Conservation (phyloP, 1,140 invertebrate species). For the Drosophila ercepeae region DNA sequence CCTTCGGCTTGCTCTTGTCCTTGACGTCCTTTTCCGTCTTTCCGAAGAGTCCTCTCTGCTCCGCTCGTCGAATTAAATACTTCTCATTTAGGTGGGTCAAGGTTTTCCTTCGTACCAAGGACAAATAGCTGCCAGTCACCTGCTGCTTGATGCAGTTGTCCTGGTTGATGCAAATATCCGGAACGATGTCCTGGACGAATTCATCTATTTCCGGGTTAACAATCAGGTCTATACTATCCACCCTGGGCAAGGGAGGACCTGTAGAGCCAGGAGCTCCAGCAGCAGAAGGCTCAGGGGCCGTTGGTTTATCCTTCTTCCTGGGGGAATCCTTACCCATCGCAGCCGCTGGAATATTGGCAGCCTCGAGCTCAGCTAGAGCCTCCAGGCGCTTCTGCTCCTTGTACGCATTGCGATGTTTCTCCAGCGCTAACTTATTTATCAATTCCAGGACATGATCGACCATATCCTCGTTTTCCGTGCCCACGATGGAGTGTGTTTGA, state of each 20-base stretch:
- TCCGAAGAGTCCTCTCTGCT: conserved; percentile 90
- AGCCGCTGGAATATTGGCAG: conserved; percentile 74
- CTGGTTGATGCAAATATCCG: conserved; percentile 85
- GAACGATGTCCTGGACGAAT: conserved; percentile 87
- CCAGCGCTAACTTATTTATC: conserved; percentile 86
- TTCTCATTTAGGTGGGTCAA: conserved; percentile 90
- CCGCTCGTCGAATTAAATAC: conserved; percentile 92
- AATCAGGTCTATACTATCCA: conserved; percentile 69
- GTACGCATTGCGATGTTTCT: conserved; percentile 85
- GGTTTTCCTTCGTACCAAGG: conserved; percentile 89
- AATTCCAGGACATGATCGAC: conserved; percentile 86
- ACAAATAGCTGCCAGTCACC: conserved; percentile 88
- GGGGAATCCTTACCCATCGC: conserved; percentile 71
- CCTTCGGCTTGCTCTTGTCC: conserved; percentile 51
- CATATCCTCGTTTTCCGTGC: conserved; percentile 88
- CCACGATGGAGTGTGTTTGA: conserved; percentile 89
- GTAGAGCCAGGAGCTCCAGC: background rate
- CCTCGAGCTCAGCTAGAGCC: conserved; percentile 73
- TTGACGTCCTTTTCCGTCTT: conserved; percentile 69
- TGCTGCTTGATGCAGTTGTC: conserved; percentile 84
- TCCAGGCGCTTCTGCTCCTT: conserved; percentile 73
- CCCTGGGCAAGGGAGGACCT: conserved; percentile 21
- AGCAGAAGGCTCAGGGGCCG: conserved; percentile 30
- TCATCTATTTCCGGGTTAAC: conserved; percentile 88
- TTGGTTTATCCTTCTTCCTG: conserved; percentile 63